Evolutionary conservation across 2,888 invertebrate genomes (phyloP).

Genomic region (Conistra vaccinii): DNA sequence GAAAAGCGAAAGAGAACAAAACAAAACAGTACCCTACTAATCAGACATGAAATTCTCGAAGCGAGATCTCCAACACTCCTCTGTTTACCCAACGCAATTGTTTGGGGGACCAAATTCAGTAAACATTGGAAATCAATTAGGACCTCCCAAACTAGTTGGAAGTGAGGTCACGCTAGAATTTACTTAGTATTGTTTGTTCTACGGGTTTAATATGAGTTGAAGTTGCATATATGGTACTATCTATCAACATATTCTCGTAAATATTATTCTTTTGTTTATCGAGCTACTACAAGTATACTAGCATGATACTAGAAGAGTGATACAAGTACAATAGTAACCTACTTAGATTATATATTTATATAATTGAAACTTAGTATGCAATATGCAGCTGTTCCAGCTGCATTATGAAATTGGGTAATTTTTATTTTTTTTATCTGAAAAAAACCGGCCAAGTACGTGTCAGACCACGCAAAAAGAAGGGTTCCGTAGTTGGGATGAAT

Average conservation of each 20-base stretch:
- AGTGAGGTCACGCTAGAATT: constrained; percentile 59
- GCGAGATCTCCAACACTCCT: constrained; percentile 46
- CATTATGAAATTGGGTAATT: too few relatives aligned
- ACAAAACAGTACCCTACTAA: constrained; percentile 18
- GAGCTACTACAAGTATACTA: neutral
- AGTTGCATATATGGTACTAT: constrained; percentile 6
- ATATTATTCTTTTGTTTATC: neutral
- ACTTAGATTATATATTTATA: neutral
- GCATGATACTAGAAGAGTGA: neutral
- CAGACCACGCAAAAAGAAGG: too few relatives aligned
- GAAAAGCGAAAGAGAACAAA: constrained; percentile 4
- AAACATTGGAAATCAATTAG: constrained; percentile 74
- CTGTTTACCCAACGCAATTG: constrained; percentile 61
- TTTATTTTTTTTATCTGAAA: too few relatives aligned
- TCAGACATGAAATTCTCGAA: constrained; percentile 39
- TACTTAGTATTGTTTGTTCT: constrained; percentile 58
- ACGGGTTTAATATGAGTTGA: constrained; percentile 38
- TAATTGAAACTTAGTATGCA: neutral
- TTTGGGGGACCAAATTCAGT: constrained; percentile 62
- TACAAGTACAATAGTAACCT: neutral
- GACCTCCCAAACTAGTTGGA: constrained; percentile 56
- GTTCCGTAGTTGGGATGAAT: too few relatives aligned
- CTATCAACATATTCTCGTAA: neutral
- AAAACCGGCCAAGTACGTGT: too few relatives aligned
- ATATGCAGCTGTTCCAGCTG: neutral